Conservation (phyloP, 1,140 invertebrate species). For the Papilio polyxenes region DNA sequence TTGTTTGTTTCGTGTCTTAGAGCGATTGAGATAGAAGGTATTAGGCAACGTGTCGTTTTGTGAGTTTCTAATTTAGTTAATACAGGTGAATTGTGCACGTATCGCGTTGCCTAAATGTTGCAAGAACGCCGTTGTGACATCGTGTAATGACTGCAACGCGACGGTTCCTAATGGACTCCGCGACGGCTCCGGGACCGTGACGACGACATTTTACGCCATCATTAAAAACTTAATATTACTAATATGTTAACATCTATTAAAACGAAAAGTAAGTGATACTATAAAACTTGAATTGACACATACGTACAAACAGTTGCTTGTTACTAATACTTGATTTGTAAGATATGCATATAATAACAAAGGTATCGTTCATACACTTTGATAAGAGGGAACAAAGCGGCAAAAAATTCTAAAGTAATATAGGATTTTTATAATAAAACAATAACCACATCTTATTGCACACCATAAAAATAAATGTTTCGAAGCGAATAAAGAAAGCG, state of each 20-base stretch:
- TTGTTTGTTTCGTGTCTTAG: slow-evolving; percentile 40
- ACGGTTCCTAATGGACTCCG: background rate
- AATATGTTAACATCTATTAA: background rate
- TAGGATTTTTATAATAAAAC: background rate
- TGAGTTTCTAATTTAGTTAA: slow-evolving; percentile 17
- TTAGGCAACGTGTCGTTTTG: slow-evolving; percentile 44
- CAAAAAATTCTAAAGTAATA: background rate
- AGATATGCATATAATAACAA: background rate
- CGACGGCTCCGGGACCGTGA: background rate
- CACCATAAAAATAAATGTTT: background rate
- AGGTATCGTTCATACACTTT: background rate
- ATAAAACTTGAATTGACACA: background rate
- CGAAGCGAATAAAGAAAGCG: background rate
- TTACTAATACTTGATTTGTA: background rate
- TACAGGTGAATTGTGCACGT: slow-evolving; percentile 27
- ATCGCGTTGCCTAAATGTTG: slow-evolving; percentile 33
- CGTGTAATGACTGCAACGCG: background rate
- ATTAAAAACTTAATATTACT: background rate
- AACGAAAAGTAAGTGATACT: background rate
- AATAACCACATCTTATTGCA: background rate
- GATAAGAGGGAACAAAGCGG: background rate
- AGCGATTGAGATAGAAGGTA: slow-evolving; percentile 41
- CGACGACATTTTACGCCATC: slow-evolving; percentile 27
- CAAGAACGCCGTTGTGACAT: slow-evolving; percentile 21
- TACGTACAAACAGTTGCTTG: background rate